Evolutionary conservation across 1,140 invertebrate genomes (phyloP).

Genomic region (Trichoplusia ni): DNA sequence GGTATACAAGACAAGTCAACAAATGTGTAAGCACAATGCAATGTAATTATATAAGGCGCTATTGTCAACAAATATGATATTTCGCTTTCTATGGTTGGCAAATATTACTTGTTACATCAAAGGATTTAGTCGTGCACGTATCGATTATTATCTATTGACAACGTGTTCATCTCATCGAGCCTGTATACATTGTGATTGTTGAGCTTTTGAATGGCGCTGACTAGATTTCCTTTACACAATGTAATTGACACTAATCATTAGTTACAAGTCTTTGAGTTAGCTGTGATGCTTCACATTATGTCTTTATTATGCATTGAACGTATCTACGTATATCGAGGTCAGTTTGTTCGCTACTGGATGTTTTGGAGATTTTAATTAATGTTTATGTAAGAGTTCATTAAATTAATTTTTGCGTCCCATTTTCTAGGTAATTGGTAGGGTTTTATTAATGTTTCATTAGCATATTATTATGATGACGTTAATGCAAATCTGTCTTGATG

Average conservation of each 20-base stretch:
- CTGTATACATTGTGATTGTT: conserved; percentile 34
- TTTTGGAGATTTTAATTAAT: too few species aligned
- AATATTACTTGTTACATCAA: conserved; percentile 48
- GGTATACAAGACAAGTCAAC: conserved; percentile 6
- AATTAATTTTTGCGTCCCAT: too few species aligned
- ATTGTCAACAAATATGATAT: conserved; percentile 61
- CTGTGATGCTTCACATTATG: neutral
- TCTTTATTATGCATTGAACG: conserved; percentile 5
- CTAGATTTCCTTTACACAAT: conserved; percentile 26
- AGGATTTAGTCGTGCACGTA: conserved; percentile 42
- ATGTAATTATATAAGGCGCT: conserved; percentile 56
- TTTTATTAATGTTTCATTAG: too few species aligned
- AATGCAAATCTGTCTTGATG: too few species aligned
- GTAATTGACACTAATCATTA: conserved; percentile 45
- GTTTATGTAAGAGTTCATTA: too few species aligned
- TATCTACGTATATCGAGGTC: neutral
- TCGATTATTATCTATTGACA: conserved; percentile 46
- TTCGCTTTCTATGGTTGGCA: conserved; percentile 57
- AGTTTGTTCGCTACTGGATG: neutral
- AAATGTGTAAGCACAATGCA: conserved; percentile 42
- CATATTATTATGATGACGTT: too few species aligned
- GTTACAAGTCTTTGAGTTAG: conserved; percentile 33
- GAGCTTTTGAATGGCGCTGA: conserved; percentile 21
- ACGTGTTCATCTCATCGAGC: conserved; percentile 35
- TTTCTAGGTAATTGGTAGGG: too few species aligned